Conservation (phyloP, 1,140 invertebrate genomes). For the Ips typographus region DNA sequence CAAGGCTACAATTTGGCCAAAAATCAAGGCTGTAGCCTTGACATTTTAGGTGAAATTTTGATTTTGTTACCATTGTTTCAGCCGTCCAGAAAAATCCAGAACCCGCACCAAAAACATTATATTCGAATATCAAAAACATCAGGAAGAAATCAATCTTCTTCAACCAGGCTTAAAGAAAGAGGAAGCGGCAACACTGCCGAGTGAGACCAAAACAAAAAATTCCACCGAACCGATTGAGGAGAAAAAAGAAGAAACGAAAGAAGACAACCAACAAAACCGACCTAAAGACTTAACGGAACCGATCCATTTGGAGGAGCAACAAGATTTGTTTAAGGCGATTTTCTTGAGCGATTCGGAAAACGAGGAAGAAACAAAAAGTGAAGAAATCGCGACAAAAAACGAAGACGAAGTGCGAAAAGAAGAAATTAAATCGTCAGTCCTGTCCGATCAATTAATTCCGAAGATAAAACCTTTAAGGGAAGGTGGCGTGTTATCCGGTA, state of each 20-base stretch:
- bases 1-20: too few relatives aligned
- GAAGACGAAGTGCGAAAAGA: conserved; percentile 30
- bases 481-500: conserved; percentile 46
- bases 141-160: conserved; percentile 36
- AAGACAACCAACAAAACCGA: conserved; percentile 20
- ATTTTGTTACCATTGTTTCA: conserved; percentile 31
- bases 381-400: conserved; percentile 35
- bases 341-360: conserved; percentile 49
- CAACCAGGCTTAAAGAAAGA: conserved; percentile 41
- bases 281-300: conserved; percentile 46
- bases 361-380: conserved; percentile 41
- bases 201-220: not conserved
- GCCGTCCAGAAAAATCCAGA: conserved; percentile 39
- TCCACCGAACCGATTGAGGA: not conserved
- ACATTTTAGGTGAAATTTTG: not conserved
- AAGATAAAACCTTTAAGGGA: conserved; percentile 49
- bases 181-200: not conserved
- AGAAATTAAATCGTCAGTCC: conserved; percentile 41
- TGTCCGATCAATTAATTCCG: conserved; percentile 46
- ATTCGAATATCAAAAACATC: conserved; percentile 48
- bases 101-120: conserved; percentile 48
- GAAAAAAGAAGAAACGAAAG: conserved; percentile 2
- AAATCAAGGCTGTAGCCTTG: too few relatives aligned
- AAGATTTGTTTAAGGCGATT: conserved; percentile 49
- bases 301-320: conserved; percentile 47